Evolutionary conservation across 2,888 invertebrate genomes (phyloP).

Genomic region (Spialia ferax): DNA sequence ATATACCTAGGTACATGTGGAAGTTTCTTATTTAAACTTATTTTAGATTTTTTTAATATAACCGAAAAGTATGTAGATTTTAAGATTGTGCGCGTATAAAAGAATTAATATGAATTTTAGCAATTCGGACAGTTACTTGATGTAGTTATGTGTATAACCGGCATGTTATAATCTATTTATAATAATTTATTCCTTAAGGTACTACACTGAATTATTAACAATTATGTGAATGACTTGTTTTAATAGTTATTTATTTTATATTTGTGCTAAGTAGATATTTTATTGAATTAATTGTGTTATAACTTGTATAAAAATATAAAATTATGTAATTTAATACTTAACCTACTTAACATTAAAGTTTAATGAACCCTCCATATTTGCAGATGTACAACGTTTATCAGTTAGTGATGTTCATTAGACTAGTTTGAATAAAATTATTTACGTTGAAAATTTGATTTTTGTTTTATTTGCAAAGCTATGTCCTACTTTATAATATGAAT

Average conservation of each 20-base stretch:
- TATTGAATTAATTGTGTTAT: constrained; percentile 78
- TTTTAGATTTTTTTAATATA: constrained; percentile 41
- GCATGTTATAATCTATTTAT: constrained; percentile 48
- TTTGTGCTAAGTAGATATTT: constrained; percentile 74
- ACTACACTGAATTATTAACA: constrained; percentile 75
- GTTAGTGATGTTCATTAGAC: constrained; percentile 86
- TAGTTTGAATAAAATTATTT: constrained; percentile 87
- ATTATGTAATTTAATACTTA: constrained; percentile 65
- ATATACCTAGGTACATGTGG: constrained; percentile 32
- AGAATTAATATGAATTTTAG: constrained; percentile 34
- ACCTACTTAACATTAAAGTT: constrained; percentile 54
- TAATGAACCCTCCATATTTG: constrained; percentile 79
- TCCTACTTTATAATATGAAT: too few species aligned
- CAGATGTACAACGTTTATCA: constrained; percentile 86
- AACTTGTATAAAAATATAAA: constrained; percentile 73
- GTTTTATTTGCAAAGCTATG: constrained; percentile 56
- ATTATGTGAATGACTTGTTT: constrained; percentile 73
- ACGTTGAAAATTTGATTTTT: constrained; percentile 82
- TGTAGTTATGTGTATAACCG: constrained; percentile 43
- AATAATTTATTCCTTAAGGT: constrained; percentile 53
- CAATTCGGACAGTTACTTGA: constrained; percentile 38
- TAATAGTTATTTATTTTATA: constrained; percentile 79
- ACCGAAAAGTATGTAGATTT: constrained; percentile 33
- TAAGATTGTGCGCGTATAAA: constrained; percentile 37
- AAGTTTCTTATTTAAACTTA: constrained; percentile 37